Base-by-base conservation (phyloP, 1,140 invertebrate genomes). In the Epicauta chinensis region DNA sequence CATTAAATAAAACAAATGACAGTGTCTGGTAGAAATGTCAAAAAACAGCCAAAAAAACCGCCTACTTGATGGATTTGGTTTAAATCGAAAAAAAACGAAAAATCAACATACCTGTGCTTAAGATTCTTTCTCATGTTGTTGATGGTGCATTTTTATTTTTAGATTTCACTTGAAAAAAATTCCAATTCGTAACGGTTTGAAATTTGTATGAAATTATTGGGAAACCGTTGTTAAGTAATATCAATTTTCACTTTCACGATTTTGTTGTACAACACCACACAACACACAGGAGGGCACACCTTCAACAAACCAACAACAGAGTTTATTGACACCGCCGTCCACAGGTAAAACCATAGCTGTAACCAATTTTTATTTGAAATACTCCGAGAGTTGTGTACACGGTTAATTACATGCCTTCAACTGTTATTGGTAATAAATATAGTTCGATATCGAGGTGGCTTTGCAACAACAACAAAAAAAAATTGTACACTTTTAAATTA, bases 231-330 rank as follows among this genome's bases (percentile, higher is more conserved):
- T 60, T 59, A 53, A 43, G 56, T 56, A 57, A 53, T 54, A 49
- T 52, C 47, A 60, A 61, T 64, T 64, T 64, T 59, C 63, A 64
- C 63, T 64, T 64, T 64, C 63, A 62, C 60, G 51, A 55, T 56
- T 23, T 23, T n/a, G 4, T 23, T 23, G 23, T 23, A 23, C 23
- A 23, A 23, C 23, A 23, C 23, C 23, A 23, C 23, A 23, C 23
- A 23, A 23, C 23, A 23, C 23, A 23, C 23, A 23, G 4, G 23
- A 62, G 41, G 63, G 63, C 63, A 58, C 63, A 62, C 63, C 63
- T 64, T 55, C 36, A 23, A 30, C 23, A 23, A 9, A 63, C 53
- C 36, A 23, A 30, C 23, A 23, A 9, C 31, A 53, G 59, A 64
- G 63, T 64, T 64, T 64, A 64, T 64, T 64, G 63, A 64, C 63